phyloP scores from a whole-genome alignment of 2,113 vertebrate species.

The Circaetus cinerascens region DNA sequence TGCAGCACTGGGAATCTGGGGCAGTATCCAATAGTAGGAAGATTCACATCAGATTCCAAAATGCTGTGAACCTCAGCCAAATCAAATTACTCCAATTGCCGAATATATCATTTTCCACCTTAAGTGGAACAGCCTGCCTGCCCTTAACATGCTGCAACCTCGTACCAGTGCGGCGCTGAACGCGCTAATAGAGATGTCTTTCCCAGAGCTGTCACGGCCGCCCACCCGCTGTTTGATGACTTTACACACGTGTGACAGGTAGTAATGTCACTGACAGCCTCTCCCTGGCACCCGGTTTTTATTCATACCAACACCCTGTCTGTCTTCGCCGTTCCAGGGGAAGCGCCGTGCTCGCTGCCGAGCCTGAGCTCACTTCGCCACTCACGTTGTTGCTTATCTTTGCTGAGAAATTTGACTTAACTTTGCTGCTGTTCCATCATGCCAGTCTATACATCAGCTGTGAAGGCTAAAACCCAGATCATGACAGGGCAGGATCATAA shows the following conservation, averaged over 20 bases:
- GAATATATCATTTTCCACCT: constrained; percentile 28
- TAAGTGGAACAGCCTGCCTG: constrained; percentile 1
- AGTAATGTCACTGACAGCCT: constrained; percentile 63
- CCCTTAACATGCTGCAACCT: neutral
- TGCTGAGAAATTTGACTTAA: neutral
- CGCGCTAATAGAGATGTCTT: constrained; percentile 41
- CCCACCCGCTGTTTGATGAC: constrained; percentile 64
- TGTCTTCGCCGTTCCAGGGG: neutral
- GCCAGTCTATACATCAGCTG: neutral
- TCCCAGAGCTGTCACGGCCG: constrained; percentile 45
- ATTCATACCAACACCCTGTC: constrained; percentile 14
- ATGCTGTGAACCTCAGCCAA: neutral
- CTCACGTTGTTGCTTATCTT: neutral
- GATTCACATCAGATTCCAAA: constrained; percentile 24
- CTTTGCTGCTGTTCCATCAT: neutral
- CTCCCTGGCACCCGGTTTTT: constrained; percentile 47
- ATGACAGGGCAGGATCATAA: neutral
- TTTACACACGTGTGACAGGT: constrained; percentile 67
- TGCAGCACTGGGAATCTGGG: neutral
- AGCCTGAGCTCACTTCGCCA: fast-evolving
- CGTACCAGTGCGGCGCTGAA: neutral
- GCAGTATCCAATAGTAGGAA: constrained; percentile 6
- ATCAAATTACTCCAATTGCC: neutral
- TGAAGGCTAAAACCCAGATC: neutral
- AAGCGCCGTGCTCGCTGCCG: neutral